phyloP scores from a whole-genome alignment of 2,113 vertebrate species.

The Gnathonemus longibarbis region DNA sequence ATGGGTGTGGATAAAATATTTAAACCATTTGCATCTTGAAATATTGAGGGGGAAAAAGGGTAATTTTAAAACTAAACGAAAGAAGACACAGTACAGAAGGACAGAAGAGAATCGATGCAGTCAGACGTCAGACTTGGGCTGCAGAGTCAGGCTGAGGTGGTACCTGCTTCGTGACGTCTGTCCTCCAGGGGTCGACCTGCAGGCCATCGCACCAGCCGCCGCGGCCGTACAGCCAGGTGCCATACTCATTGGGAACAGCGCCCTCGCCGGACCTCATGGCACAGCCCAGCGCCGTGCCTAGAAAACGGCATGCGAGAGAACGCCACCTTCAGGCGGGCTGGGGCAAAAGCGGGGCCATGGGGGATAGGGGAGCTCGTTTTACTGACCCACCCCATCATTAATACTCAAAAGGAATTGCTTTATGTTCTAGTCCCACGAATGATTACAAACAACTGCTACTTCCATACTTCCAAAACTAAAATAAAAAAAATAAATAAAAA shows the following conservation, averaged over 20 bases:
- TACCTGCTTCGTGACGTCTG: conserved; percentile 62
- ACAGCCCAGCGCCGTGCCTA: conserved; percentile 60
- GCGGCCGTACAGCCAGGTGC: conserved; percentile 68
- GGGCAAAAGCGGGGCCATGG: no score
- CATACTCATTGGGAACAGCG: conserved; percentile 63
- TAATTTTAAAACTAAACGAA: neutral
- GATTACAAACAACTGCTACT: neutral
- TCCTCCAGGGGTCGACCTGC: conserved; percentile 66
- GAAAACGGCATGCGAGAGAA: neutral
- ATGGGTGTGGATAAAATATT: neutral
- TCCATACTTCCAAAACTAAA: no score
- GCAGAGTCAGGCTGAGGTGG: neutral
- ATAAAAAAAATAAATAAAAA: no score
- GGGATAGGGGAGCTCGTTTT: neutral
- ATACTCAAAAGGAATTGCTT: neutral
- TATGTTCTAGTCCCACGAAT: neutral
- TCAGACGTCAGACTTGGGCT: neutral
- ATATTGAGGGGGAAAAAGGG: neutral
- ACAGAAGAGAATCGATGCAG: neutral
- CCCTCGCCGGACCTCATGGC: conserved; percentile 51
- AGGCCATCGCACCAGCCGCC: conserved; percentile 69
- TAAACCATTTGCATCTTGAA: neutral
- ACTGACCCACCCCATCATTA: neutral
- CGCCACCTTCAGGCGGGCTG: neutral
- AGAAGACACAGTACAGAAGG: neutral